Evolutionary conservation across 1,140 invertebrate genomes (phyloP), one percentile per base, ranked within the genome.

Genomic region (Limonius californicus): DNA sequence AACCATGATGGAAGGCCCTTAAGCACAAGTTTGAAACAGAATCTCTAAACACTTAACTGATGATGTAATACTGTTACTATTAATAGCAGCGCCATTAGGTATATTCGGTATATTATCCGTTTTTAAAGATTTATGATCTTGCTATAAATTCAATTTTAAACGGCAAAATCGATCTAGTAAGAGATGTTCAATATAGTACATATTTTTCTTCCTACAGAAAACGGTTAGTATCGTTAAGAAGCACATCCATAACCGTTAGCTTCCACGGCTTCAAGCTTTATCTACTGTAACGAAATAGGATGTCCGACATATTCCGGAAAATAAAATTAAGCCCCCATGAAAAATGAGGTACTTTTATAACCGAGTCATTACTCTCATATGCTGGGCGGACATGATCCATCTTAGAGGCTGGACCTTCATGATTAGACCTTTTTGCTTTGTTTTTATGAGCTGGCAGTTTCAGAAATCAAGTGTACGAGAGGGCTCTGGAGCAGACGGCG

Each of bases 251-350:
- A 50, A 50, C n/a, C 45, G 45, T 50, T 50, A 50, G 23, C 50
- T 60, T 54, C 50, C 43, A 54, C n/a, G 54, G 19, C 60, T 32
- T 66, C 42, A 64, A 20, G 54, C 58, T 67, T 67, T 67, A 67
- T 67, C 65, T 67, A 64, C 62, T 61, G 65, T 64, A 57, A 64
- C 65, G 43, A 57, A 63, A 66, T 63, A 64, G 65, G 54, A 66
- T 66, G 65, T 66, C 62, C 61, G 58, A 60, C 62, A 67, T 67
- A 67, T 67, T 64, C 62, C 55, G 42, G 57, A 61, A 66, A 67
- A 64, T 67, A 64, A 64, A 67, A 67, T 67, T 67, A 67, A 67
- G 65, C 62, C 54, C 14, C 58, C 54, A 60, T 67, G 62, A 67
- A 67, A 67, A 64, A 67, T 67, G 65, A 59, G 62, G 57, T 64